Conservation (phyloP, 2,113 vertebrate genomes). For the Glaucidium brasilianum region DNA sequence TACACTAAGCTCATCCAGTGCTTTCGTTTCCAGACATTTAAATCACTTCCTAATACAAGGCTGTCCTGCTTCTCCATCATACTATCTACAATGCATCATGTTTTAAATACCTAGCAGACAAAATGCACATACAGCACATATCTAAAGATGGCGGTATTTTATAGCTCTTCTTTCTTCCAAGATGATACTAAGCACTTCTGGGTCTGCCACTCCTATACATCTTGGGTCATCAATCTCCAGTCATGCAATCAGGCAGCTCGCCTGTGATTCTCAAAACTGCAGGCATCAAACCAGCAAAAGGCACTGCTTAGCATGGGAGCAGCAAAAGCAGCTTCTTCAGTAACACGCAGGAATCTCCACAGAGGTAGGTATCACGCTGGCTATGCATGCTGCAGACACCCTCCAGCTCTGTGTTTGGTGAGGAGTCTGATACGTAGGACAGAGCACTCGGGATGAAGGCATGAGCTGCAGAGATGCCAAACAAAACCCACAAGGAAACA, state of each 20-base stretch:
- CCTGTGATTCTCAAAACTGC: neutral
- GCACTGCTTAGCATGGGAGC: neutral
- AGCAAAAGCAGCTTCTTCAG: neutral
- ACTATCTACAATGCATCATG: neutral
- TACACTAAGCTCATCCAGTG: neutral
- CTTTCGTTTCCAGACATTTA: constrained; percentile 38
- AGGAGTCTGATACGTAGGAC: neutral
- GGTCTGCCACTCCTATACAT: neutral
- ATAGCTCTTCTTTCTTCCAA: neutral
- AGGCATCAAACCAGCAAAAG: neutral
- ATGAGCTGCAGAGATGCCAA: neutral
- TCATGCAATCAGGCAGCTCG: neutral
- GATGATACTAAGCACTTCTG: neutral
- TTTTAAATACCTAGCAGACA: constrained; percentile 15
- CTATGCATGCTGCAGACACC: accelerated
- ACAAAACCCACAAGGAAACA: neutral
- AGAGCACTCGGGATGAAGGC: neutral
- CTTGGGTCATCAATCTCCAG: neutral
- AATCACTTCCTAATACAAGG: constrained; percentile 23
- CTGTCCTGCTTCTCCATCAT: neutral
- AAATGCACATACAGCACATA: neutral
- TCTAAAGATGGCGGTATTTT: neutral
- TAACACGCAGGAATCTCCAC: neutral
- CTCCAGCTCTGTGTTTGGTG: neutral
- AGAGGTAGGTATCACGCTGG: neutral